Base-by-base conservation (phyloP, 2,888 invertebrate species). In the Eulithis prunata region DNA sequence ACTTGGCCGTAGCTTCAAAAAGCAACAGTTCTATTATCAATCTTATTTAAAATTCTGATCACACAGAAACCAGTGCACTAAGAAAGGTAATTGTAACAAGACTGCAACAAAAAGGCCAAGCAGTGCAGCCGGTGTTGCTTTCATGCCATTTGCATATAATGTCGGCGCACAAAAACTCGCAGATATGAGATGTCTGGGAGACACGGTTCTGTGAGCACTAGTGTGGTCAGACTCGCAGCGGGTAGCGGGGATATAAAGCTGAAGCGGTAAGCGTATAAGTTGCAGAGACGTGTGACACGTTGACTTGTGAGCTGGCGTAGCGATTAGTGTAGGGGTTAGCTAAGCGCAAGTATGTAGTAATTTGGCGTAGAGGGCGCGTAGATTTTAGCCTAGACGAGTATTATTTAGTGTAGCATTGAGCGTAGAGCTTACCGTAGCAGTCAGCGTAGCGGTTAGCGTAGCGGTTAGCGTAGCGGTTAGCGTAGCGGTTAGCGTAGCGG, bases 131-230 rank as follows among this genome's bases (percentile, higher is more conserved):
- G 84, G 84, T 86, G 86, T 87, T 86, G 78, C 87, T 87, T 84
- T 85, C 86, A 83, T 72, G 63, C 66, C 73, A 86, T 87, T 83
- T 85, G 85, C 88, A 86, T 88, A 84, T 83, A 84, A 82, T 86
- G 82, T 76, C 57, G 71, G 49, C 49, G 57, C 49, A 68, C 74
- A 85, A 83, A 84, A 85, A 83, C 78, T 45, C 4, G 56, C 52
- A 57, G 71, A 60, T 75, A 70, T 76, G 71, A 70, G 70, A 67
- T 64, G 66, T 69, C 70, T 63, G 71, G 66, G 62, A 73, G 79
- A 77, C 64, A 78, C 79, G 79, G 73, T 77, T 76, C 75, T 71
- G 71, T 73, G 78, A 72, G 69, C 71, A 68, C 32, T 74, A 62
- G 13, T n/a, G 13, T n/a, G 13, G n/a, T 46, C 45, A 46, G 45